Evolutionary conservation across 2,797 vertebrate species (phyloP).

Genomic region (Lepilemur ruficaudatus): DNA sequence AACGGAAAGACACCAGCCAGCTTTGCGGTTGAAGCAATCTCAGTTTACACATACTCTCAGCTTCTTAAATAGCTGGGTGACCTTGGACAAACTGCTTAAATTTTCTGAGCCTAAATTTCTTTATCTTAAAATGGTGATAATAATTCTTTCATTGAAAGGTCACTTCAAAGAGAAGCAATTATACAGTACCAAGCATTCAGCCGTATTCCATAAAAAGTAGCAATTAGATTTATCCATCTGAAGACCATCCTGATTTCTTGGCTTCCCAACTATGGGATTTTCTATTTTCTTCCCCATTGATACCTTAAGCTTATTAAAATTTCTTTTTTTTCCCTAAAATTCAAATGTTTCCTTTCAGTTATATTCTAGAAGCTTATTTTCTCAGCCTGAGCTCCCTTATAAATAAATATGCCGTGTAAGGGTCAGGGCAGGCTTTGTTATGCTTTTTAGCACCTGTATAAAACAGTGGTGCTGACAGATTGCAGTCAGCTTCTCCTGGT

Average conservation of each 20-base stretch:
- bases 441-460: background rate
- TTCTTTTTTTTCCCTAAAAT: background rate
- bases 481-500: background rate
- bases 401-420: background rate
- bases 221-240: background rate
- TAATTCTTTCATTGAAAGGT: conserved; percentile 20
- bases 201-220: background rate
- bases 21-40: background rate
- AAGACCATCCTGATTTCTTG: background rate
- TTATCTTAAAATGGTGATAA: conserved; percentile 15
- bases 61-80: conserved; percentile 3
- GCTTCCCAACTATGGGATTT: conserved; percentile 12
- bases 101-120: conserved; percentile 21
- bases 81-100: conserved; percentile 4
- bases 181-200: background rate
- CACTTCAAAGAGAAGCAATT: conserved; percentile 45
- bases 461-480: background rate
- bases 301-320: background rate
- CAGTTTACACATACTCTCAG: background rate
- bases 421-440: background rate
- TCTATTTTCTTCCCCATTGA: background rate
- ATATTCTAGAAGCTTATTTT: background rate
- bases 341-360: background rate
- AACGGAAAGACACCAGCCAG: background rate
- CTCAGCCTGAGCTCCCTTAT: background rate